Percentiles rank a stretch among this genome's conserved stretches.
These are phyloP conservation scores for Hydrolagus affinis DNA, from an alignment of 2,113 vertebrate species.

Conservation along the genomic window DNA sequence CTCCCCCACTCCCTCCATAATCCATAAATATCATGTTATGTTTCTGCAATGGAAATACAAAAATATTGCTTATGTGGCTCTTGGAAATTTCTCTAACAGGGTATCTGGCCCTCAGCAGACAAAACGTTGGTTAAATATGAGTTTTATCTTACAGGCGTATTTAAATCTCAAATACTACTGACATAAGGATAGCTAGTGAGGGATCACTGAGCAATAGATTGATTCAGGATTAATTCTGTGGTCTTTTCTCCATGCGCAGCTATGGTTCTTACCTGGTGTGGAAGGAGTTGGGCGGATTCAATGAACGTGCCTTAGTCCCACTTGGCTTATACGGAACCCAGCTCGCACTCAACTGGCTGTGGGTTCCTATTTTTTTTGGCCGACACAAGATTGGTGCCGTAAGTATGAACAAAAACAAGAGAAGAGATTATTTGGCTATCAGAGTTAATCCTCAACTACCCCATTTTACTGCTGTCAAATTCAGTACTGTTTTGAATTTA, in stretches of 20 bases:
- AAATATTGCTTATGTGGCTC: too few species aligned
- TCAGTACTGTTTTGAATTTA: too few species aligned
- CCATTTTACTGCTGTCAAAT: too few species aligned
- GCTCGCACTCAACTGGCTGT: slow-evolving; percentile 63
- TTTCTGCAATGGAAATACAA: too few species aligned
- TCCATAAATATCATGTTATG: too few species aligned
- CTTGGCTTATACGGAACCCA: slow-evolving; percentile 64
- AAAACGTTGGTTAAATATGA: too few species aligned
- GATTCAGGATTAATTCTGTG: neutral
- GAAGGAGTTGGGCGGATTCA: slow-evolving; percentile 64
- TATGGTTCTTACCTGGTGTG: slow-evolving; percentile 63
- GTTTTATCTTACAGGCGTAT: too few species aligned
- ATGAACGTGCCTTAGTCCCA: slow-evolving; percentile 48
- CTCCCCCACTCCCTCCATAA: too few species aligned
- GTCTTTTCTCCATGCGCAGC: slow-evolving; percentile 38
- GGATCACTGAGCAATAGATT: neutral
- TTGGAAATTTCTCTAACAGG: too few species aligned
- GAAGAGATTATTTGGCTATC: neutral
- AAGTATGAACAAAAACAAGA: slow-evolving; percentile 39
- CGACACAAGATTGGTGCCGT: slow-evolving; percentile 59
- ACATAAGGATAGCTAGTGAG: neutral
- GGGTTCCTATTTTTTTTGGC: slow-evolving; percentile 62
- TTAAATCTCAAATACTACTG: too few species aligned
- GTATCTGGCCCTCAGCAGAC: too few species aligned
- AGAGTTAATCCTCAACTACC: too few species aligned